phyloP scores from a whole-genome alignment of 1,140 invertebrate species.

The Macrobrachium nipponense region DNA sequence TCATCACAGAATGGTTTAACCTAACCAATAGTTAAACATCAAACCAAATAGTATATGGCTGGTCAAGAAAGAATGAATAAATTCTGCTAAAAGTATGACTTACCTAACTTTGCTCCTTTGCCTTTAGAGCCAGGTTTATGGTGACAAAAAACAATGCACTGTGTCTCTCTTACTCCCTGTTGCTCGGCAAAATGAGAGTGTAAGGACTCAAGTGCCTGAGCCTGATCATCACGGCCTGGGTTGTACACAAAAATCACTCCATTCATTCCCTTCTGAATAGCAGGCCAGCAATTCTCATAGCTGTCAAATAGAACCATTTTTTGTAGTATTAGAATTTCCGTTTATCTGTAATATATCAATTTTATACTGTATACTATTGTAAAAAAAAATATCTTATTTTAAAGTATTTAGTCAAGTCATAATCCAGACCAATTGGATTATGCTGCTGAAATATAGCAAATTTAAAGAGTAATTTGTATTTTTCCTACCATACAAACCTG shows the following conservation, averaged over 20 bases:
- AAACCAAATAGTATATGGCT: too few relatives aligned
- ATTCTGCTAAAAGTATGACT: neutral
- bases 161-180: conserved; percentile 67
- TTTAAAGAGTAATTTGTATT: too few relatives aligned
- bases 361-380: neutral
- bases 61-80: too few relatives aligned
- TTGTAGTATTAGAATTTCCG: neutral
- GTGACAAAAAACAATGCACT: conserved; percentile 66
- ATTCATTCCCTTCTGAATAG: conserved; percentile 76
- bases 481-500: too few relatives aligned
- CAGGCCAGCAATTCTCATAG: conserved; percentile 83
- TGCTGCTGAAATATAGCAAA: too few relatives aligned
- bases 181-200: conserved; percentile 80
- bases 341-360: neutral
- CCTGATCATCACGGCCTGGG: conserved; percentile 71
- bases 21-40: too few relatives aligned
- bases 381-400: too few relatives aligned
- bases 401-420: too few relatives aligned
- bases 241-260: conserved; percentile 84
- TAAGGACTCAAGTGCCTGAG: conserved; percentile 78
- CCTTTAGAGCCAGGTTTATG: conserved; percentile 65
- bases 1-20: too few relatives aligned
- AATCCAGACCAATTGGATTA: too few relatives aligned
- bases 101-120: conserved; percentile 47
- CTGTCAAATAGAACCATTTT: conserved; percentile 68